Evolutionary conservation across 2,888 invertebrate species (phyloP), one percentile per base, ranked within the genome.

Genomic region (Sycophila texana): DNA sequence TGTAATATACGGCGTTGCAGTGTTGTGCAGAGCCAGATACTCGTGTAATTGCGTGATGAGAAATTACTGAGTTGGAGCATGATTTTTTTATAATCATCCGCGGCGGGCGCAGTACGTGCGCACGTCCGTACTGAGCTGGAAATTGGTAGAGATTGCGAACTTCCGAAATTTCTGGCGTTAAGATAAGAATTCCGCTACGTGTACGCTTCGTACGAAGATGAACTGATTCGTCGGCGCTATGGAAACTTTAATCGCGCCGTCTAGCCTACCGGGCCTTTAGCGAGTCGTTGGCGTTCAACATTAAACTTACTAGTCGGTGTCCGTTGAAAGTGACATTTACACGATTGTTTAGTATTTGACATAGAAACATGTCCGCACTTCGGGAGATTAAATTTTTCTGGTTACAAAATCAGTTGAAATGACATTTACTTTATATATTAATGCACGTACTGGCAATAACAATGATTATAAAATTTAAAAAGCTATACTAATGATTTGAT

Each of bases 31-130:
- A 53, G 49, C 10, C 39, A 58, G 47, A 51, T 65, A 16, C 60
- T 13, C 53, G 71, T 53, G 72, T 22, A 61, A 72, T 73, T 65
- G 73, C 65, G 65, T 39, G 73, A 65, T 72, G 72, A 60, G 72
- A 61, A 58, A 61, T 72, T 61, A 72, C 60, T 16, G 71, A 49
- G 20, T 14, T 18, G 39, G 39, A 39, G 20, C 51, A n/a, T 4
- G 72, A 72, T 72, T 72, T 72, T 72, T 72, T 61, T 61, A n/a
- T n/a, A 58, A 60, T 26, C 47, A 20, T 71, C 26, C 30, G 13
- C 58, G 61, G 55, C 39, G 39, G 10, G 39, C 7, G 39, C 3
- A 26, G 26, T 26, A 3, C 26, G 26, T n/a, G n/a, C 26, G 26
- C 4, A 39, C 55, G 30, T 51, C 20, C n/a, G 51, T 4, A 58